These are phyloP conservation scores for Spisula solida DNA, from an alignment of 2,888 invertebrate genomes.

Conservation along the genomic window DNA sequence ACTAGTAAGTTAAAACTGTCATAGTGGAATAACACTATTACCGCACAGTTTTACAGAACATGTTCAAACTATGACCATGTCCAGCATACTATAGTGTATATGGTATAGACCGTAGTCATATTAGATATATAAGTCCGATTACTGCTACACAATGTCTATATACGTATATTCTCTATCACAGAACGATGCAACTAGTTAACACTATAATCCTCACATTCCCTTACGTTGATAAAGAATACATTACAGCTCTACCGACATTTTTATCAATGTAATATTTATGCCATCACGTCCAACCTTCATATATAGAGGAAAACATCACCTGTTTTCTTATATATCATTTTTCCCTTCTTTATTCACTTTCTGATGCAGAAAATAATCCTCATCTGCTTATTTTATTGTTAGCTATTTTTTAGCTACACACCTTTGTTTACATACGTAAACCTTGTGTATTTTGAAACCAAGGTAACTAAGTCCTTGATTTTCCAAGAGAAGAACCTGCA, in stretches of 20 bases:
- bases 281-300: not conserved
- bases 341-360: conserved; percentile 1
- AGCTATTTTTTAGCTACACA: conserved; percentile 12
- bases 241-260: not conserved
- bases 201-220: conserved; percentile 1
- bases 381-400: not conserved
- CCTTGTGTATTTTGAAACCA: conserved; percentile 37
- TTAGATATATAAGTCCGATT: not conserved
- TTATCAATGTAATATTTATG: not conserved
- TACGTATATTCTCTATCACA: conserved; percentile 8
- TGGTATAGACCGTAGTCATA: not conserved
- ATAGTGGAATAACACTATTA: not conserved
- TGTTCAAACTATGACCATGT: not conserved
- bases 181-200: not conserved
- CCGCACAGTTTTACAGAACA: not conserved
- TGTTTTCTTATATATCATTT: conserved; percentile 12
- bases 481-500: conserved; percentile 52
- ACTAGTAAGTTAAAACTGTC: not conserved
- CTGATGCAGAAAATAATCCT: not conserved
- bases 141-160: not conserved
- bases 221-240: not conserved
- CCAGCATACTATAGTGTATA: not conserved
- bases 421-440: conserved; percentile 24
- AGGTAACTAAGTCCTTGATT: conserved; percentile 56
- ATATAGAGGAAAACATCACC: not conserved